These are phyloP conservation scores for Chrysemys picta DNA, from an alignment of 2,113 vertebrate genomes.

Conservation along the genomic window DNA sequence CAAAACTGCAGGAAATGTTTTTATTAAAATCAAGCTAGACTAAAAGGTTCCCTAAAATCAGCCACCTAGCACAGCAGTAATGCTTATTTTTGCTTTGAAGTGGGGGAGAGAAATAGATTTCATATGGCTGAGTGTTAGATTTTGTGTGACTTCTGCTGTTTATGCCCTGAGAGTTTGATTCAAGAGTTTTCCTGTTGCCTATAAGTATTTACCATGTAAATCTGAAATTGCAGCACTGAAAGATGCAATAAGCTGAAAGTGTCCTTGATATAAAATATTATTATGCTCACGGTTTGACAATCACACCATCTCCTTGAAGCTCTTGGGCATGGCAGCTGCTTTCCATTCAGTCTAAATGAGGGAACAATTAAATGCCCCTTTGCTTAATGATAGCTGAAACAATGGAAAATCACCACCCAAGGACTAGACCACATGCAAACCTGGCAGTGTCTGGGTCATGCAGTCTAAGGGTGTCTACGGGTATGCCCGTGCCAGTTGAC, in stretches of 20 bases:
- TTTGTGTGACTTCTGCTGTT: neutral
- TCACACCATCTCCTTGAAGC: neutral
- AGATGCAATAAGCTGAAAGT: neutral
- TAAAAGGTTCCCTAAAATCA: neutral
- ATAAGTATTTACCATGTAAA: neutral
- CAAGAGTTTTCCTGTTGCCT: neutral
- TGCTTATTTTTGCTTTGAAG: neutral
- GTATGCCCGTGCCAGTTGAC: neutral
- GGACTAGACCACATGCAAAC: neutral
- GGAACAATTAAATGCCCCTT: neutral
- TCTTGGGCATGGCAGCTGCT: neutral
- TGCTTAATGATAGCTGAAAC: neutral
- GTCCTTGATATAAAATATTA: neutral
- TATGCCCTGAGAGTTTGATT: neutral
- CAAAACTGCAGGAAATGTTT: neutral
- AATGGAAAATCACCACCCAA: neutral
- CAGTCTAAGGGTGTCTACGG: neutral
- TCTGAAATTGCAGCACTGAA: neutral
- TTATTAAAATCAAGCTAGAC: neutral
- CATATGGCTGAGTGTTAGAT: neutral
- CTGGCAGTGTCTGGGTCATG: neutral
- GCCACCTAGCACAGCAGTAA: neutral
- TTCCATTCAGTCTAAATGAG: neutral
- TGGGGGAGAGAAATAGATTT: neutral
- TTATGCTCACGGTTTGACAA: neutral